A percentile compares a stretch with the other conserved stretches of the same genome.
Conservation (phyloP, 1,140 invertebrate genomes). For the Drosophila ohnishii region DNA sequence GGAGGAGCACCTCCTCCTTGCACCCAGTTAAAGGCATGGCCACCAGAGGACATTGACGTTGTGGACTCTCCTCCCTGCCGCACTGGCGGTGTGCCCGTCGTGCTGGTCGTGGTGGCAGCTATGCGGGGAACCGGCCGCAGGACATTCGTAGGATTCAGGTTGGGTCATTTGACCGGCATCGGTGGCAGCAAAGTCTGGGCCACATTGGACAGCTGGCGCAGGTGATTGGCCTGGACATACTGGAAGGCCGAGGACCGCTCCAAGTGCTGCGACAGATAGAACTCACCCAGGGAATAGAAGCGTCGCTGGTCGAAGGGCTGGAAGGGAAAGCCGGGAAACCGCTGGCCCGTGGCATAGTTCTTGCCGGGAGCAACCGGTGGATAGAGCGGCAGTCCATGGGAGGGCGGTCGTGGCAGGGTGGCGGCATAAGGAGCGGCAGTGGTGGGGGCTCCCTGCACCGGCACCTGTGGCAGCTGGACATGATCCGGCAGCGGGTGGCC, state of each 20-base stretch:
- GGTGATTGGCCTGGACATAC: slow-evolving; percentile 77
- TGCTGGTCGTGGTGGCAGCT: slow-evolving; percentile 50
- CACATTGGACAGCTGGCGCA: slow-evolving; percentile 68
- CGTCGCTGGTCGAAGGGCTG: slow-evolving; percentile 74
- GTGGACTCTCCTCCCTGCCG: slow-evolving; percentile 5
- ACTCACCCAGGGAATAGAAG: slow-evolving; percentile 74
- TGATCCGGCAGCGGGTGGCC: slow-evolving; percentile 32
- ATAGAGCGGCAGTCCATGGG: slow-evolving; percentile 49
- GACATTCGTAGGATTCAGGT: slow-evolving; percentile 60
- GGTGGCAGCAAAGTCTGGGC: slow-evolving; percentile 68
- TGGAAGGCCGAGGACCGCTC: slow-evolving; percentile 81
- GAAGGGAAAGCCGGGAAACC: slow-evolving; percentile 65
- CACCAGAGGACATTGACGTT: slow-evolving; percentile 17
- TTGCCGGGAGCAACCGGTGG: slow-evolving; percentile 37
- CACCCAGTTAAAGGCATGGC: slow-evolving; percentile 65
- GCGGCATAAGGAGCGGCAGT: slow-evolving; percentile 19
- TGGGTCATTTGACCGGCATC: slow-evolving; percentile 81
- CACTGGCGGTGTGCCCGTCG: slow-evolving; percentile 2
- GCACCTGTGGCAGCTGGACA: slow-evolving; percentile 25
- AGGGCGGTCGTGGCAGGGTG: slow-evolving; percentile 54
- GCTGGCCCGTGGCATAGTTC: slow-evolving; percentile 43
- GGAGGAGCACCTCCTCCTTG: slow-evolving; percentile 18
- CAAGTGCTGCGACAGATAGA: slow-evolving; percentile 78
- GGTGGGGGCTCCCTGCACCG: neutral
- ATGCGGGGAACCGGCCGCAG: slow-evolving; percentile 78